These are phyloP conservation scores for Mellivora capensis DNA, from an alignment of 2,113 vertebrate species.

Conservation along the genomic window DNA sequence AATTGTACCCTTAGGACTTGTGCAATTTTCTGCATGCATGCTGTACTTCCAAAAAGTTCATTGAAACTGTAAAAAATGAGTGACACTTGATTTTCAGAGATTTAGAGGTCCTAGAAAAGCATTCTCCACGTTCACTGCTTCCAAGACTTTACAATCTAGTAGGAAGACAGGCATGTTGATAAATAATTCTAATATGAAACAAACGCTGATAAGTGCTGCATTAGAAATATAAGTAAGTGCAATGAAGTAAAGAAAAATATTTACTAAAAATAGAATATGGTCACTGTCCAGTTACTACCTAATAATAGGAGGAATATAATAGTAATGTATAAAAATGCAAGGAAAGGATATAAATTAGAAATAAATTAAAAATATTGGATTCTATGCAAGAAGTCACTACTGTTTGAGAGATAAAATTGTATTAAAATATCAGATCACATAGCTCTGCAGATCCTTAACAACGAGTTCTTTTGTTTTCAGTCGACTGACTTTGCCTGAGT, in stretches of 20 bases:
- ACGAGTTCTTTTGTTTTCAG: neutral
- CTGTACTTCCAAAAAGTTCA: neutral
- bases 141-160: neutral
- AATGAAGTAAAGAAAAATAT: neutral
- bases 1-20: neutral
- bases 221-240: neutral
- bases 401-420: neutral
- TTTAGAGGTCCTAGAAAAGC: neutral
- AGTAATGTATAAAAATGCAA: neutral
- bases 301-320: neutral
- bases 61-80: neutral
- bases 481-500: slow-evolving; percentile 48
- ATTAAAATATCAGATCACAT: neutral
- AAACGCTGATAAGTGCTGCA: neutral
- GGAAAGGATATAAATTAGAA: neutral
- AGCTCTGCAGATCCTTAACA: neutral
- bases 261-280: neutral
- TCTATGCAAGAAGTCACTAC: neutral
- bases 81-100: slow-evolving; percentile 17
- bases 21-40: neutral
- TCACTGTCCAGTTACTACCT: neutral
- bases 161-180: neutral
- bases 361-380: neutral
- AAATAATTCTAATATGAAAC: neutral
- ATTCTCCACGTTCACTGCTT: neutral